Conservation (phyloP, 2,113 vertebrate genomes). For the Rhinoderma darwinii region DNA sequence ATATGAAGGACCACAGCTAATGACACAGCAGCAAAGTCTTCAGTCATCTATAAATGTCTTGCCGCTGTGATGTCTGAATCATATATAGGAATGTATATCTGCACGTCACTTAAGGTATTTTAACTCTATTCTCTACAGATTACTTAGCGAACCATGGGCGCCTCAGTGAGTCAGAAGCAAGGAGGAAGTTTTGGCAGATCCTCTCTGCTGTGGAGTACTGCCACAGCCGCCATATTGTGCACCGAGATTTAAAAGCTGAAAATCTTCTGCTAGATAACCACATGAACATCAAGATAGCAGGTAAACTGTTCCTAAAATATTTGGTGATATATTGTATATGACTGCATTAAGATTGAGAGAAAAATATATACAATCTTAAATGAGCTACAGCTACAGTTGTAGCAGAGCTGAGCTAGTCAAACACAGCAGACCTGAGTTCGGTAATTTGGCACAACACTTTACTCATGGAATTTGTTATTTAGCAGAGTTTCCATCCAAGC, state of each 20-base stretch:
- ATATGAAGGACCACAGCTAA: neutral
- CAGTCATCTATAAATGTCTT: neutral
- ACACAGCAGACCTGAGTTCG: neutral
- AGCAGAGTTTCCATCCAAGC: neutral
- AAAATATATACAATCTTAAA: neutral
- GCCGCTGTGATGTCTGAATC: neutral
- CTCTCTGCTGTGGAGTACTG: conserved; percentile 95
- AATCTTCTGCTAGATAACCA: conserved; percentile 93
- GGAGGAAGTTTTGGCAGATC: conserved; percentile 98
- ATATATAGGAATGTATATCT: neutral
- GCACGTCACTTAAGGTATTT: neutral
- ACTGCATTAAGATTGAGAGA: neutral
- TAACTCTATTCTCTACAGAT: conserved; percentile 73
- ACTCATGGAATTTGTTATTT: neutral
- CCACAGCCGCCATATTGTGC: conserved; percentile 91
- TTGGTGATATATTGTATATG: neutral
- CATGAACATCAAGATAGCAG: conserved; percentile 99
- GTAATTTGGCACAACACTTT: neutral
- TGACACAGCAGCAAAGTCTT: neutral
- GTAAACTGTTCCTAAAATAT: conserved; percentile 67
- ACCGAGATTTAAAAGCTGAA: conserved; percentile 96
- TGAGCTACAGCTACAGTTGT: neutral
- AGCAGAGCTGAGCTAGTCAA: neutral
- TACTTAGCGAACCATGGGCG: conserved; percentile 95
- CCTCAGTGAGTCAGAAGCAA: conserved; percentile 89